phyloP scores from a whole-genome alignment of 2,888 invertebrate genomes.

The Cheiracanthium punctorium region DNA sequence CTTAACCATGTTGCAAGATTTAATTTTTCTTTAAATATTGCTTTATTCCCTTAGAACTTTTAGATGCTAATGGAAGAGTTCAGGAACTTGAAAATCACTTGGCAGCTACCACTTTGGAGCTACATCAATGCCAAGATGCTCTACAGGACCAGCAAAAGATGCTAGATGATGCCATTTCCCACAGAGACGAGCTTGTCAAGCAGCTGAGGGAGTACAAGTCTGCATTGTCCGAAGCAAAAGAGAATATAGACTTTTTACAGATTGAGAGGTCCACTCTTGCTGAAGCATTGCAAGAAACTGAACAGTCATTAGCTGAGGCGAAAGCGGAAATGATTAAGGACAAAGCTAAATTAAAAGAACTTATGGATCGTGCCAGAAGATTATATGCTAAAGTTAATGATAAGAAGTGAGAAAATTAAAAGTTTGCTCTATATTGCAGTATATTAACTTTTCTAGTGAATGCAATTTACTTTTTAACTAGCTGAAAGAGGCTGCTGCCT shows the following conservation, averaged over 20 bases:
- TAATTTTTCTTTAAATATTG: neutral
- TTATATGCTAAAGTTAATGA: constrained; percentile 67
- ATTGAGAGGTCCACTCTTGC: constrained; percentile 64
- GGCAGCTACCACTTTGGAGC: constrained; percentile 46
- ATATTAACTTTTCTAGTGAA: no score
- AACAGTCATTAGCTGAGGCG: constrained; percentile 51
- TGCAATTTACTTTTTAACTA: no score
- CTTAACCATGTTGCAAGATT: no score
- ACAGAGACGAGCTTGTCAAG: constrained; percentile 30
- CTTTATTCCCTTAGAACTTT: constrained; percentile 29
- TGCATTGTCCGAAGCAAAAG: constrained; percentile 53
- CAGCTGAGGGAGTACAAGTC: constrained; percentile 41
- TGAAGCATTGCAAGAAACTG: constrained; percentile 69
- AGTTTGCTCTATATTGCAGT: no score
- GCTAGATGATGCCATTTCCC: constrained; percentile 34
- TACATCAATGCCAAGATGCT: constrained; percentile 68
- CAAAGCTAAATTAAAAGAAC: constrained; percentile 51
- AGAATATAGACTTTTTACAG: constrained; percentile 70
- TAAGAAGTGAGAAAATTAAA: constrained; percentile 61
- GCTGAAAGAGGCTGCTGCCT: no score
- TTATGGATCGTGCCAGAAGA: constrained; percentile 62
- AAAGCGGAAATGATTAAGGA: constrained; percentile 59
- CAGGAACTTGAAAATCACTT: constrained; percentile 62
- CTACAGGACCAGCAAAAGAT: constrained; percentile 54
- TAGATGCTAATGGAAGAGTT: constrained; percentile 34